phyloP scores from a whole-genome alignment of 2,888 invertebrate genomes.

The Synanthedon formicaeformis region DNA sequence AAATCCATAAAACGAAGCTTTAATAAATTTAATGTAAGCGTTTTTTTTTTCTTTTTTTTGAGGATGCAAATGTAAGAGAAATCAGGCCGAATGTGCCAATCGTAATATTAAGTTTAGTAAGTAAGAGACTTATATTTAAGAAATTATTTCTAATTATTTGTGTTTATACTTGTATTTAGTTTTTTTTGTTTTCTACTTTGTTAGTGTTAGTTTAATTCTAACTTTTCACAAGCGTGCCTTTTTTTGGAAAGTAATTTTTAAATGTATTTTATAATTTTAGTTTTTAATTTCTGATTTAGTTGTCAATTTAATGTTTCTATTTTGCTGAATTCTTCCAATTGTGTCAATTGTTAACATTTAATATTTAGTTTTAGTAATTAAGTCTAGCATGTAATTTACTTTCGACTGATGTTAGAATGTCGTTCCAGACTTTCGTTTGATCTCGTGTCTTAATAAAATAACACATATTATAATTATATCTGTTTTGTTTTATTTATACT shows the following conservation, averaged over 20 bases:
- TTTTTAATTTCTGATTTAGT: conserved; percentile 4
- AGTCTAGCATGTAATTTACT: conserved; percentile 11
- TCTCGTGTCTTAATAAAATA: conserved; percentile 60
- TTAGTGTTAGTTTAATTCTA: too few species aligned
- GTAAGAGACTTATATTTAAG: too few species aligned
- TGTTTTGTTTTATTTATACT: too few species aligned
- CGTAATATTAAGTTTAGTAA: conserved; percentile 7
- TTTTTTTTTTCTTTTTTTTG: neutral
- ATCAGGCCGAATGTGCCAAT: conserved; percentile 66
- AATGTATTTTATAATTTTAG: neutral
- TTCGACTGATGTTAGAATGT: conserved; percentile 58
- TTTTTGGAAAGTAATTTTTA: too few species aligned
- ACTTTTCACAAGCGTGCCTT: too few species aligned
- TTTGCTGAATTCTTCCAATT: conserved; percentile 40
- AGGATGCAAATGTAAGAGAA: conserved; percentile 12
- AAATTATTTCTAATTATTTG: too few species aligned
- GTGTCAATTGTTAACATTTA: conserved; percentile 26
- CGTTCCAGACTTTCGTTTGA: conserved; percentile 66
- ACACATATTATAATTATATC: conserved; percentile 1
- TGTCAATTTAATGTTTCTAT: conserved; percentile 8
- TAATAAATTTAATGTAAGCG: neutral
- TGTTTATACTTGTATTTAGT: too few species aligned
- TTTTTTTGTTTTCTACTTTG: too few species aligned
- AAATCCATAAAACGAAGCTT: too few species aligned
- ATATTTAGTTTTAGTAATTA: conserved; percentile 14